Conservation (phyloP, 2,888 invertebrate genomes). For the Limnephilus lunatus region DNA sequence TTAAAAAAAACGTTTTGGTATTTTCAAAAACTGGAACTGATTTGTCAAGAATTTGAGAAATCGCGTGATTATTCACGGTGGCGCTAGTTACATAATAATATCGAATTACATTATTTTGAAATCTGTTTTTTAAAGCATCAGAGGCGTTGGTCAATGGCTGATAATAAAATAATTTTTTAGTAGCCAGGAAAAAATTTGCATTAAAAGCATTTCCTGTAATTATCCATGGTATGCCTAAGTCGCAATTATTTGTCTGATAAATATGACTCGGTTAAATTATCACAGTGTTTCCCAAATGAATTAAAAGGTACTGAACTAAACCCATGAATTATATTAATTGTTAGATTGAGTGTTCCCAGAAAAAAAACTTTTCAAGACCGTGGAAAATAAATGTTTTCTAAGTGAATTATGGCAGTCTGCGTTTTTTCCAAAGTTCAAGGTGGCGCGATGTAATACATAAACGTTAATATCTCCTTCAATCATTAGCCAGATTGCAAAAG, state of each 20-base stretch:
- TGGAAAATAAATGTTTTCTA: neutral
- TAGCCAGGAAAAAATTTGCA: neutral
- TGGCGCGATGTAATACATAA: neutral
- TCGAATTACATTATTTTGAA: too few species aligned
- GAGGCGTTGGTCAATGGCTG: too few species aligned
- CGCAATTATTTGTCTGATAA: neutral
- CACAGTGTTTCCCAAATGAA: neutral
- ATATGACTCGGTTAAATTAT: neutral
- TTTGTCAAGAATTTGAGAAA: too few species aligned
- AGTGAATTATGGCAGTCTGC: neutral
- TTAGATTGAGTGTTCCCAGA: neutral
- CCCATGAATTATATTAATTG: too few species aligned
- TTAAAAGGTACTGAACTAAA: neutral
- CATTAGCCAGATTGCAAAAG: conserved; percentile 16
- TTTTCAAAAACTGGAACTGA: too few species aligned
- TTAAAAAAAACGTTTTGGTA: too few species aligned
- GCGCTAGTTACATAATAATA: too few species aligned
- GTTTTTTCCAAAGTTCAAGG: conserved; percentile 36
- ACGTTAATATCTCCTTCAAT: conserved; percentile 29
- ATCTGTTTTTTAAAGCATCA: too few species aligned
- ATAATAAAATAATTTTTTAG: too few species aligned
- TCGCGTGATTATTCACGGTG: too few species aligned
- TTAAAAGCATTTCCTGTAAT: neutral
- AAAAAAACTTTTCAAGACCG: neutral
- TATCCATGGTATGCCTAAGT: neutral